Evolutionary conservation across 2,888 invertebrate genomes (phyloP), one percentile per base, ranked within the genome.

Genomic region (Acleris emargana): DNA sequence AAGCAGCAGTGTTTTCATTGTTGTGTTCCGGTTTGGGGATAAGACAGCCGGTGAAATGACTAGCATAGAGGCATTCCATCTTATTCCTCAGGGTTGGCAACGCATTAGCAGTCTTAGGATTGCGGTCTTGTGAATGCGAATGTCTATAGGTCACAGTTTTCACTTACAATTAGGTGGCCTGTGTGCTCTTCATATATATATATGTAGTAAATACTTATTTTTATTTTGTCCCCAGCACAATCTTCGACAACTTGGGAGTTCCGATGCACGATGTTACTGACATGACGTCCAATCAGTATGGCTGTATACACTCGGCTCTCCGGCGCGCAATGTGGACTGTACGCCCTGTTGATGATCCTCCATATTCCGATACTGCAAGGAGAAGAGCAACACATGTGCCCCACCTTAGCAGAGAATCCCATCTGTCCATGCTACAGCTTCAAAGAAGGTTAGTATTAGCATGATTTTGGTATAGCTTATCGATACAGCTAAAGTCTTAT

Each of bases 391-490:
- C 79, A 90, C 28, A 84, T 95, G 81, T 97, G 97, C 84, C 96
- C 96, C 68, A 95, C 95, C 80, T 93, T 95, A 78, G 94, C 95
- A 78, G 95, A 95, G 77, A 96, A 95, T 86, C 96, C 96, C 50
- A 95, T 96, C 73, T 98, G 98, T 86, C 97, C 97, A 6, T 98
- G 98, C 89, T 97, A 97, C 93, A 97, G 97, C 86, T 97, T 97
- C 87, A 97, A 97, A 89, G 97, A 97, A 92, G 97, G 94, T 94
- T 82, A 73, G 70, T 58, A 58, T 17, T 28, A 43, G 9, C 50
- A 9, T 3, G 57, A 16, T 47, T 47, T 32, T 32, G 32, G 32
- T 9, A 32, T 32, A 32, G 6, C 6, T 1, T 25, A 32, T 32
- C 9, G 9, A 38, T 38, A 38, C 38, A 38, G 4, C 13, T 38